Evolutionary conservation across 2,888 invertebrate species (phyloP).

Genomic region (Pyrgus malvae): DNA sequence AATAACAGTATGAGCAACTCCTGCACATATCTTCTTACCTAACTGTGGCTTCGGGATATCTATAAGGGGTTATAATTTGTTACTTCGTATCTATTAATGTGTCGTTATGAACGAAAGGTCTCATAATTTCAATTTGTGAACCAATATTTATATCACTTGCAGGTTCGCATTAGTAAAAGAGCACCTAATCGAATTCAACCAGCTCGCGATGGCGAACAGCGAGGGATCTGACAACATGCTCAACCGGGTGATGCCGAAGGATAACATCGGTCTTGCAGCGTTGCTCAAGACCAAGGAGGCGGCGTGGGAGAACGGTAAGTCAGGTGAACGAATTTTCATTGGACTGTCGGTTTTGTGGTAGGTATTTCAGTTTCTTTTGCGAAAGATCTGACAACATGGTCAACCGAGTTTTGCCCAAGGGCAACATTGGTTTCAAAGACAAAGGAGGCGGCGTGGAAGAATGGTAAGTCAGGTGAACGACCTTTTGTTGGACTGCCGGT

Average conservation of each 20-base stretch:
- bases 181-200: conserved; percentile 98
- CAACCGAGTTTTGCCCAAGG: conserved; percentile 99
- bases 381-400: conserved; percentile 99
- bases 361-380: no score
- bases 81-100: no score
- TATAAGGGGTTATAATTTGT: no score
- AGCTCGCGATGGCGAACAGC: conserved; percentile 98
- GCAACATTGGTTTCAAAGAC: conserved; percentile 99
- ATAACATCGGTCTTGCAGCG: conserved; percentile 98
- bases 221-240: conserved; percentile 99
- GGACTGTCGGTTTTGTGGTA: no score
- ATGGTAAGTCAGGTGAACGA: conserved; percentile 77
- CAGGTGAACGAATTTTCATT: conserved; percentile 17
- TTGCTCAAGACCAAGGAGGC: conserved; percentile 96
- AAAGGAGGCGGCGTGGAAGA: conserved; percentile 96
- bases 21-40: no score
- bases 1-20: no score
- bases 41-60: no score
- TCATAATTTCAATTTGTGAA: background rate
- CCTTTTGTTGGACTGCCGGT: no score
- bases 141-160: conserved; percentile 39
- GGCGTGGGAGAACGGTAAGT: conserved; percentile 93
- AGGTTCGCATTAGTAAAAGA: conserved; percentile 98
- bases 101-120: background rate
- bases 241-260: conserved; percentile 99